phyloP scores from a whole-genome alignment of 2,888 invertebrate species.

The Polymixis lichenea region DNA sequence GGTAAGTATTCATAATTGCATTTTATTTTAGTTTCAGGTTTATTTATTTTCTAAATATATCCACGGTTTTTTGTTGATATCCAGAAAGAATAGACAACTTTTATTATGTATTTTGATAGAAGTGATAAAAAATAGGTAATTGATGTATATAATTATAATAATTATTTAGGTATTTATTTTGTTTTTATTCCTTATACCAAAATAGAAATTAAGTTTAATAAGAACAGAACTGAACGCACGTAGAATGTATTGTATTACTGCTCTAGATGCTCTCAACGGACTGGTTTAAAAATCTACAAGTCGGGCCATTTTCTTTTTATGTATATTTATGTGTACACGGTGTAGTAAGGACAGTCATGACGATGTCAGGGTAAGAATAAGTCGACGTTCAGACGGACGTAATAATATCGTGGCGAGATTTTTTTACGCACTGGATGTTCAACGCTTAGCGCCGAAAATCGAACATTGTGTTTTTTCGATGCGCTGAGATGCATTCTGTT shows the following conservation, averaged over 20 bases:
- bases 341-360: not conserved
- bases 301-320: not conserved
- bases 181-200: not conserved
- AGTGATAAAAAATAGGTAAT: too few relatives aligned
- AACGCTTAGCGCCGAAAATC: too few relatives aligned
- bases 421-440: too few relatives aligned
- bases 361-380: conserved; percentile 3
- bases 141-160: not conserved
- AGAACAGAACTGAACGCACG: not conserved
- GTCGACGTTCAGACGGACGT: not conserved
- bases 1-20: too few relatives aligned
- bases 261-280: not conserved
- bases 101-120: too few relatives aligned
- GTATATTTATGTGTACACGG: not conserved
- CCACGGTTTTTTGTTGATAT: not conserved
- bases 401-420: too few relatives aligned
- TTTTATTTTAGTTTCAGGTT: not conserved
- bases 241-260: not conserved
- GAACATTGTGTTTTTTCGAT: too few relatives aligned
- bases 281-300: not conserved
- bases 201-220: not conserved
- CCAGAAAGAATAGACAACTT: too few relatives aligned
- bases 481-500: too few relatives aligned
- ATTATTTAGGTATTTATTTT: not conserved
- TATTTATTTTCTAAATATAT: not conserved